Base-by-base conservation (phyloP, 1,140 invertebrate species). In the Thaumetopoea pityocampa region DNA sequence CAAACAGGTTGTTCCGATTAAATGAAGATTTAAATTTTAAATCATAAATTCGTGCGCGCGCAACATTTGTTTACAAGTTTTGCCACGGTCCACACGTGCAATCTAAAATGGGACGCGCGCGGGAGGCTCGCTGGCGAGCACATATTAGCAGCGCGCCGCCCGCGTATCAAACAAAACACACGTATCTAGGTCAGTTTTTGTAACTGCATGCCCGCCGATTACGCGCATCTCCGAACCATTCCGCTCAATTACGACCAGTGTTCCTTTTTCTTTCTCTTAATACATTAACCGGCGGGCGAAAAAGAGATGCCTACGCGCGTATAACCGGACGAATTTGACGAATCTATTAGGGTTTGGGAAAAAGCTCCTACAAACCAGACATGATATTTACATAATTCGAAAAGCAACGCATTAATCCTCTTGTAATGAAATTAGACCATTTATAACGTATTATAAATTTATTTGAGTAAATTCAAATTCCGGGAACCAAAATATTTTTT, bases 111-210 rank as follows among this genome's bases (percentile, higher is more conserved):
- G 70, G 63, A 64, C 70, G 70, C 56, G 57, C 68, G 72, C 74
- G 76, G 70, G 76, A 77, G 72, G 61, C 52, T 50, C 44, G 22
- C 44, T 33, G 22, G n/a, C n/a, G 40, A 30, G 16, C 30, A 30
- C 15, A 26, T 50, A 34, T 47, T 41, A 32, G 27, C 41, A 30
- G 33, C 42, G 43, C 49, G 29, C 24, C 57, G 40, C 68, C n/a
- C n/a, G n/a, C n/a, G n/a, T n/a, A n/a, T n/a, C n/a, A n/a, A 60
- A 67, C 67, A 77, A 67, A 74, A 80, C 70, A 77, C 69, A 53
- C 22, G 23, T 37, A 60, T 49, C 41, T 73, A 51, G 72, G 72
- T 68, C 69, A 77, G 34, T 29, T 47, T 43, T 33, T 34, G 33
- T 41, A 36, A 7, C 18, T 38, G 9, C 17, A 11, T 12, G 9